Conservation (phyloP, 2,888 invertebrate genomes). For the Archips xylosteana region DNA sequence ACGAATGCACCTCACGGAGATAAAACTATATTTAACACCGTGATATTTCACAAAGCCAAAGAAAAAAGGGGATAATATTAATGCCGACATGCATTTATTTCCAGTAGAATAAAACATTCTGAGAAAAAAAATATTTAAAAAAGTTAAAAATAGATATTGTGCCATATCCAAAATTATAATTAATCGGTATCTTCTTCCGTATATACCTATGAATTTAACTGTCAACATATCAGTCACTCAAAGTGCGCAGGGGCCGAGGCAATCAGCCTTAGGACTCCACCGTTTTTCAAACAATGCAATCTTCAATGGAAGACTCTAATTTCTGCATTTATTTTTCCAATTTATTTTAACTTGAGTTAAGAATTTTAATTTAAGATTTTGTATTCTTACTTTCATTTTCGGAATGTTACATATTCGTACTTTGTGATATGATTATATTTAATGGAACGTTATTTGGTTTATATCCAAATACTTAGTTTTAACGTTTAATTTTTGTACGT, state of each 20-base stretch:
- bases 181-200: constrained; percentile 41
- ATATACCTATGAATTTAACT: constrained; percentile 36
- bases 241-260: constrained; percentile 51
- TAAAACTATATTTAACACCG: constrained; percentile 71
- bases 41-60: constrained; percentile 85
- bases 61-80: constrained; percentile 70
- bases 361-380: constrained; percentile 63
- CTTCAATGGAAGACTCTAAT: constrained; percentile 47
- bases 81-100: constrained; percentile 72
- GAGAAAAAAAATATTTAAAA: constrained; percentile 47
- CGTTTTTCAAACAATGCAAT: constrained; percentile 44
- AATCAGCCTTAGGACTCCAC: neutral
- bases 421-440: constrained; percentile 81
- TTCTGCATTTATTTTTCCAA: constrained; percentile 79
- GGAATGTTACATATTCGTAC: constrained; percentile 74
- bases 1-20: constrained; percentile 56
- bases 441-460: constrained; percentile 71
- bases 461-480: constrained; percentile 61
- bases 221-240: constrained; percentile 66
- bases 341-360: constrained; percentile 65
- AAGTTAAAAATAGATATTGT: constrained; percentile 51
- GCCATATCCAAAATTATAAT: constrained; percentile 63
- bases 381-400: constrained; percentile 69
- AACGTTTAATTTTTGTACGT: constrained; percentile 58
- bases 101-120: constrained; percentile 60